phyloP scores from a whole-genome alignment of 2,113 vertebrate species.

The Leucosticte australis region DNA sequence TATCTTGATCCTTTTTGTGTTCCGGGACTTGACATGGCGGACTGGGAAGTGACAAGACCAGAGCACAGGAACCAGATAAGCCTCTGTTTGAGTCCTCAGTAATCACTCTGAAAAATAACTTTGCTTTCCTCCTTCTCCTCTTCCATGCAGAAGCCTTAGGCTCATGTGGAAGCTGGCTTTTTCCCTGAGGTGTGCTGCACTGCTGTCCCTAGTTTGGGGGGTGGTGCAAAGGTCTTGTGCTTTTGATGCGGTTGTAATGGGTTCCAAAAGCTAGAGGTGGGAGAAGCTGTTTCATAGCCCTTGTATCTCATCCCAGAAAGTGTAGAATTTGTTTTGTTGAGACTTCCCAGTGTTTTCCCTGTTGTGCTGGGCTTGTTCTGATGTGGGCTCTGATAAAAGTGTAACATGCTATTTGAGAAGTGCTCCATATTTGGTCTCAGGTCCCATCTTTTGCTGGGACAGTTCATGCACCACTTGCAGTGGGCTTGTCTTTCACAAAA shows the following conservation, averaged over 20 bases:
- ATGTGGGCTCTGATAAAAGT: not conserved
- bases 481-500: not conserved
- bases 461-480: not conserved
- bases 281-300: not conserved
- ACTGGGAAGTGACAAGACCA: not conserved
- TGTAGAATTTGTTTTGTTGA: not conserved
- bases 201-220: not conserved
- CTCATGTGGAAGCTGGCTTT: not conserved
- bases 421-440: not conserved
- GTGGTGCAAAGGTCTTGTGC: not conserved
- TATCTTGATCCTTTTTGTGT: slow-evolving; percentile 15
- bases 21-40: not conserved
- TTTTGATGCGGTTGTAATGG: not conserved
- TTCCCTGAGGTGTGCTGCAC: not conserved
- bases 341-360: not conserved
- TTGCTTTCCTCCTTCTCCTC: not conserved
- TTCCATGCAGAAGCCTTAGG: not conserved
- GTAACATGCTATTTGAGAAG: not conserved
- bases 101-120: not conserved
- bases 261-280: not conserved
- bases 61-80: not conserved
- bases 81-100: not conserved
- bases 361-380: not conserved
- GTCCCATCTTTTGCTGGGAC: not conserved
- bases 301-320: not conserved